A percentile compares a stretch with the other conserved stretches of the same genome.
phyloP scores from a whole-genome alignment of 2,113 vertebrate genomes.

The Accipiter virgatus region DNA sequence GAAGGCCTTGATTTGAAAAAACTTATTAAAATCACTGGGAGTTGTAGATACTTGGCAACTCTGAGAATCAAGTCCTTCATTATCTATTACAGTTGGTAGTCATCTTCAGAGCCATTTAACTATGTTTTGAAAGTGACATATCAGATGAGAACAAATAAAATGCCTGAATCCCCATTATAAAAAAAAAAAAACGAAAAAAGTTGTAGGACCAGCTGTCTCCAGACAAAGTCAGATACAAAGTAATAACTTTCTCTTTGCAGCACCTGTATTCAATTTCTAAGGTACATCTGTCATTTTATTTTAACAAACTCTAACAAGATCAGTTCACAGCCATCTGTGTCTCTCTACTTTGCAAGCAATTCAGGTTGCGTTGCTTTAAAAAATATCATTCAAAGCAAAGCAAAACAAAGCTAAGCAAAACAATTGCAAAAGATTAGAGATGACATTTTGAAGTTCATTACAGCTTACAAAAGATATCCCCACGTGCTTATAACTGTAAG shows the following conservation, averaged over 20 bases:
- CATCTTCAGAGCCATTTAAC: not conserved
- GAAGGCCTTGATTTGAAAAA: not conserved
- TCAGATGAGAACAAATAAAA: slow-evolving; percentile 35
- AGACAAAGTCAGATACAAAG: slow-evolving; percentile 37
- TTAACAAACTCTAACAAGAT: slow-evolving; percentile 57
- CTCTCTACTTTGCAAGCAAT: not conserved
- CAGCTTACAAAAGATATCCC: not conserved
- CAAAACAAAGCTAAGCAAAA: not conserved
- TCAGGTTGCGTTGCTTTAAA: not conserved
- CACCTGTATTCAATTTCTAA: slow-evolving; percentile 57
- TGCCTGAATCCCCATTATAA: not conserved
- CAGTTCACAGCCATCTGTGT: slow-evolving; percentile 43
- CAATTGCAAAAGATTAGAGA: not conserved
- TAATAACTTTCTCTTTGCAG: slow-evolving; percentile 49
- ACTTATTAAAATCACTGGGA: not conserved
- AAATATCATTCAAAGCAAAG: not conserved
- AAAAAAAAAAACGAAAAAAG: not conserved
- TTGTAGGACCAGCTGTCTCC: slow-evolving; percentile 34
- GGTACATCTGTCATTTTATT: slow-evolving; percentile 41
- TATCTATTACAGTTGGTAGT: not conserved
- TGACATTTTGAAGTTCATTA: slow-evolving; percentile 1
- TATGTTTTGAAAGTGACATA: slow-evolving; percentile 33
- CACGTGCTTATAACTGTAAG: not conserved
- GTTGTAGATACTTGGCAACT: not conserved
- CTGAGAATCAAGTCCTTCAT: not conserved